These are phyloP conservation scores for Siniperca obscura DNA, from an alignment of 2,797 vertebrate species.

Conservation along the genomic window DNA sequence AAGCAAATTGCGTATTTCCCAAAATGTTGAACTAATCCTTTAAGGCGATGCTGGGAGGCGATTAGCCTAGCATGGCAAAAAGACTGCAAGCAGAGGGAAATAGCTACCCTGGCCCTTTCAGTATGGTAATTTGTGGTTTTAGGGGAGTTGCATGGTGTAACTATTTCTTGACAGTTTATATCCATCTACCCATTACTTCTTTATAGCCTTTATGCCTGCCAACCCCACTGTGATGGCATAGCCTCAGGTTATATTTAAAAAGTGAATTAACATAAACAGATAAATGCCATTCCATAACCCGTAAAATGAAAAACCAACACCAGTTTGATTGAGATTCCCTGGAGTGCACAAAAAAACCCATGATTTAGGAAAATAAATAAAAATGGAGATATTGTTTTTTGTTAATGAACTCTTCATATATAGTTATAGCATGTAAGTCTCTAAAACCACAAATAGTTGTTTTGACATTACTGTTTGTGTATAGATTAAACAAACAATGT, in stretches of 20 bases:
- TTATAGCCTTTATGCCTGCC: background rate
- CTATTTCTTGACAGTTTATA: background rate
- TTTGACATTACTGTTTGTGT: background rate
- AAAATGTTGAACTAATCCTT: too few species aligned
- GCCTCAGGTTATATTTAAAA: background rate
- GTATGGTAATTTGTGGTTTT: background rate
- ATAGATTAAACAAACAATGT: too few species aligned
- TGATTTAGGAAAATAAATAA: too few species aligned
- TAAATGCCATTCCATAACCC: background rate
- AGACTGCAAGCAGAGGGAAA: too few species aligned
- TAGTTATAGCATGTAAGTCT: too few species aligned
- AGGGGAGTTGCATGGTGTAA: background rate
- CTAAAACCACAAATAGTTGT: background rate
- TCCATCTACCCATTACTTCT: background rate
- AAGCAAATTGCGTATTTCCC: too few species aligned
- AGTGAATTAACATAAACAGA: too few species aligned
- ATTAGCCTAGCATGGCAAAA: background rate
- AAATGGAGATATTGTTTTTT: too few species aligned
- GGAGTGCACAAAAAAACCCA: too few species aligned
- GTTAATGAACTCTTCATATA: too few species aligned
- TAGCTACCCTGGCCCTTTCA: background rate
- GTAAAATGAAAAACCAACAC: too few species aligned
- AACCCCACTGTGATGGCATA: background rate
- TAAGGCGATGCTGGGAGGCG: background rate
- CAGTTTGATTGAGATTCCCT: too few species aligned